phyloP scores from a whole-genome alignment of 1,140 invertebrate genomes.

The Achroia grisella region DNA sequence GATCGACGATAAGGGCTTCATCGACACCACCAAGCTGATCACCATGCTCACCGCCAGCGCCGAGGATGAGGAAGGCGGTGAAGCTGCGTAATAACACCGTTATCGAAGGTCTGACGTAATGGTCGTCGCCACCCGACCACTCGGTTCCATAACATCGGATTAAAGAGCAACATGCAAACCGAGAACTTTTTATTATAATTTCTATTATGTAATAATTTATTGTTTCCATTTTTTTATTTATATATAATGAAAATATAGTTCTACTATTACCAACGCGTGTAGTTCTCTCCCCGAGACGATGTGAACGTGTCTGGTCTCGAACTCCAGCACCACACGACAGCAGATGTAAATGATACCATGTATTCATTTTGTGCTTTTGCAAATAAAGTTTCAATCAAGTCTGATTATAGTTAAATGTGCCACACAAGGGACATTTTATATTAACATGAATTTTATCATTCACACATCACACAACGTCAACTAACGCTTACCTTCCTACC shows the following conservation, averaged over 20 bases:
- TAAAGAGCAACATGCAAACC: conserved; percentile 34
- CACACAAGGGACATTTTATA: conserved; percentile 27
- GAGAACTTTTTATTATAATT: conserved; percentile 57
- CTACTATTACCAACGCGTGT: conserved; percentile 60
- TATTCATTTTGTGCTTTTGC: conserved; percentile 43
- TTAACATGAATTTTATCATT: conserved; percentile 39
- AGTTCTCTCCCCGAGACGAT: conserved; percentile 39
- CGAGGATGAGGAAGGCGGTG: conserved; percentile 81
- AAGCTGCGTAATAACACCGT: conserved; percentile 74
- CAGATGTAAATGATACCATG: conserved; percentile 49
- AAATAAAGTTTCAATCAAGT: conserved; percentile 58
- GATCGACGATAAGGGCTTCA: conserved; percentile 93
- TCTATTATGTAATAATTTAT: conserved; percentile 56
- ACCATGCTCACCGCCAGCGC: conserved; percentile 88
- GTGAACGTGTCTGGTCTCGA: too few relatives aligned
- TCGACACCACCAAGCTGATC: conserved; percentile 93
- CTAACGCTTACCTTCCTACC: too few relatives aligned
- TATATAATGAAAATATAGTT: conserved; percentile 73
- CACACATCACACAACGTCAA: conserved; percentile 12
- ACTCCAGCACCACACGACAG: conserved; percentile 5
- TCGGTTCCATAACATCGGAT: conserved; percentile 18
- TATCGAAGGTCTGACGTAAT: not conserved
- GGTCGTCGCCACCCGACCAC: conserved; percentile 37
- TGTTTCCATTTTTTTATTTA: conserved; percentile 73
- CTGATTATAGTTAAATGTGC: conserved; percentile 46